phyloP scores from a whole-genome alignment of 1,140 invertebrate genomes.

The Drosophila jambulina region DNA sequence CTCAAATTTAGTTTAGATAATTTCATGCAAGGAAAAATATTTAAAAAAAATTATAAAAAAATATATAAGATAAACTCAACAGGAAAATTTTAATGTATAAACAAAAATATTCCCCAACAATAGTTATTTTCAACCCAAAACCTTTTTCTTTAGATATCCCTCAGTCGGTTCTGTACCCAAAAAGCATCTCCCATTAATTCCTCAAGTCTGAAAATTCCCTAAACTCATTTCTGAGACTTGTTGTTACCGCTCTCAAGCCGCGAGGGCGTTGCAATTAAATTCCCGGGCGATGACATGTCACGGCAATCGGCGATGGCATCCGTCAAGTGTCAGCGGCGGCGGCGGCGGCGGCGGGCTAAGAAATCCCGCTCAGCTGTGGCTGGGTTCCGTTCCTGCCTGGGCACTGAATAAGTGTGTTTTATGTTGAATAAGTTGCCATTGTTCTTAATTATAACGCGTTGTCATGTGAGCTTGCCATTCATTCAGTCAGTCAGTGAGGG shows the following conservation, averaged over 20 bases:
- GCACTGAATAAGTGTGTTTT: slow-evolving; percentile 20
- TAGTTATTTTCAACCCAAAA: too few relatives aligned
- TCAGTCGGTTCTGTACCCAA: background rate
- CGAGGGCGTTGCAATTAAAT: slow-evolving; percentile 39
- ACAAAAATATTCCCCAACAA: too few relatives aligned
- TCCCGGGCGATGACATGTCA: slow-evolving; percentile 50
- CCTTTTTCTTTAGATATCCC: background rate
- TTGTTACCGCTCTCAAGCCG: slow-evolving; percentile 6
- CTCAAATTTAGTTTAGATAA: background rate
- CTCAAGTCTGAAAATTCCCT: background rate
- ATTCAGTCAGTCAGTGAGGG: slow-evolving; percentile 38
- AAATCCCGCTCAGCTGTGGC: slow-evolving; percentile 29
- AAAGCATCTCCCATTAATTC: background rate
- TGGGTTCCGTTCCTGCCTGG: slow-evolving; percentile 22
- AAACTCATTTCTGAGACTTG: background rate
- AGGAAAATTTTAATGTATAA: too few relatives aligned
- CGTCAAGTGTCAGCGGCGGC: slow-evolving; percentile 53
- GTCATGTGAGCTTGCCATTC: slow-evolving; percentile 81
- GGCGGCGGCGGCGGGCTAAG: slow-evolving; percentile 21
- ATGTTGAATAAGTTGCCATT: slow-evolving; percentile 76
- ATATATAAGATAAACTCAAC: too few relatives aligned
- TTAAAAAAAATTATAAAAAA: too few relatives aligned
- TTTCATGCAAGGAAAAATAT: too few relatives aligned
- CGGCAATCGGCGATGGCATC: slow-evolving; percentile 52
- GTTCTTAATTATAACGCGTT: slow-evolving; percentile 83